Percentiles rank a stretch among this genome's conserved stretches.
Conservation (phyloP, 2,113 vertebrate species). For the Sylvietta virens region DNA sequence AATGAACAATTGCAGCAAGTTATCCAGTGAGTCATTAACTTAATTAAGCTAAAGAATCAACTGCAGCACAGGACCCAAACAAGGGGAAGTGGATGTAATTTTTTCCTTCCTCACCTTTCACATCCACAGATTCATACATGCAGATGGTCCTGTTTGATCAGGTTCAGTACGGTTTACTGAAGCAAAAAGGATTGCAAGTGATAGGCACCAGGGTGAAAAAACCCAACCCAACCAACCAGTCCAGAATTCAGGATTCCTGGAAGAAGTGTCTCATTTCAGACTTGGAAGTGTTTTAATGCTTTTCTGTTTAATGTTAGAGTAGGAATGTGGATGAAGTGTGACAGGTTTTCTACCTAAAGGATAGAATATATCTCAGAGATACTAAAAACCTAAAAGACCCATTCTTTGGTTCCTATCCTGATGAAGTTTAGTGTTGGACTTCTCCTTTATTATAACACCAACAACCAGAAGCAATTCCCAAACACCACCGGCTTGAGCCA, state of each 20-base stretch:
- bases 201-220: not conserved
- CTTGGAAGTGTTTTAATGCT: not conserved
- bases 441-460: not conserved
- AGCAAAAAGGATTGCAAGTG: not conserved
- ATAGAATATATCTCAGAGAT: not conserved
- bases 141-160: not conserved
- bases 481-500: not conserved
- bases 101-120: not conserved
- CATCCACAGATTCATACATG: not conserved
- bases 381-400: not conserved
- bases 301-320: not conserved
- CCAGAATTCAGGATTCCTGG: not conserved
- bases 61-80: not conserved
- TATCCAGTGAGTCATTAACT: not conserved
- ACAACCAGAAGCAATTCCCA: not conserved
- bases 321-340: not conserved
- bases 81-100: not conserved
- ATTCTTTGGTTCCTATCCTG: not conserved
- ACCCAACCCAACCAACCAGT: not conserved
- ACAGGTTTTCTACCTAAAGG: not conserved
- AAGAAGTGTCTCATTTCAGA: not conserved
- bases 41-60: not conserved
- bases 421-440: not conserved
- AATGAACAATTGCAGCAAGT: not conserved
- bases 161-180: not conserved